phyloP scores from a whole-genome alignment of 2,113 vertebrate species.

The Mirza zaza region DNA sequence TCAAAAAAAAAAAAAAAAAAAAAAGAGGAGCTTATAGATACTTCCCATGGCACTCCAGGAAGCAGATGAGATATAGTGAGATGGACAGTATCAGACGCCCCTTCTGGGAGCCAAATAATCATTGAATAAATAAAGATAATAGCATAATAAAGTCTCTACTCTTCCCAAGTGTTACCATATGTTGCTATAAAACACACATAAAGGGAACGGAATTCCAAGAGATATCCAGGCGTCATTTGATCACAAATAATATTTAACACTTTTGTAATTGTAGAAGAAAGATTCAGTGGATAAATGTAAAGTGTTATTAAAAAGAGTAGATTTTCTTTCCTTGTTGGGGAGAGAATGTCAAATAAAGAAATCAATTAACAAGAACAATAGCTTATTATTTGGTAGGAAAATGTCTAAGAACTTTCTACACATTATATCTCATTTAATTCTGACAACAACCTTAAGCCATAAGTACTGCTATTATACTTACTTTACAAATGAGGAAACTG shows the following conservation, averaged over 20 bases:
- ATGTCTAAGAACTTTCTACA: not conserved
- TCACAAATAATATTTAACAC: slow-evolving; percentile 2
- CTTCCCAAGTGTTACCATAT: not conserved
- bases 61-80: not conserved
- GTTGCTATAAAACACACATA: not conserved
- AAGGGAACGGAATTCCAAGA: not conserved
- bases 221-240: not conserved
- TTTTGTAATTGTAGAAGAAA: slow-evolving; percentile 28
- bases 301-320: not conserved
- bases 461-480: not conserved
- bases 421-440: slow-evolving; percentile 14
- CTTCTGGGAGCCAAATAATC: not conserved
- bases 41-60: not conserved
- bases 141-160: not conserved
- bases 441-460: not conserved
- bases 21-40: not conserved
- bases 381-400: slow-evolving; percentile 2
- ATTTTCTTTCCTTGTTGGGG: not conserved
- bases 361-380: not conserved
- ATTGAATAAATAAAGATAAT: slow-evolving; percentile 9
- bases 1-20: too few species aligned
- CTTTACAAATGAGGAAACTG: not conserved
- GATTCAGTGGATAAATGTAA: not conserved
- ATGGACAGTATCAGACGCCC: not conserved
- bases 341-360: not conserved